These are phyloP conservation scores for Pelecanoides urinatrix DNA, from an alignment of 2,113 vertebrate species.

Conservation along the genomic window DNA sequence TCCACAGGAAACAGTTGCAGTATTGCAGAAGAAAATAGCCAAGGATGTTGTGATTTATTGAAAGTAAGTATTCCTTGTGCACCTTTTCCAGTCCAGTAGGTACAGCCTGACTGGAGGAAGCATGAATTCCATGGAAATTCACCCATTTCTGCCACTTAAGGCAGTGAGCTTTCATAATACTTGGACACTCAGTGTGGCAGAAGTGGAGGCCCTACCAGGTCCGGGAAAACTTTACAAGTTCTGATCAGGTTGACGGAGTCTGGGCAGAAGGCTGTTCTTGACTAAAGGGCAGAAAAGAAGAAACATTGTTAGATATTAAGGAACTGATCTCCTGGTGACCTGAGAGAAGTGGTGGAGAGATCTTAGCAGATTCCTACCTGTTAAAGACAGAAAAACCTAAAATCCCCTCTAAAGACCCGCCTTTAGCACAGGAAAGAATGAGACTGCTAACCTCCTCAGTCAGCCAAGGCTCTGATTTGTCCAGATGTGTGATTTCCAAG, in stretches of 20 bases:
- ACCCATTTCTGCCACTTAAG: not conserved
- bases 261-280: not conserved
- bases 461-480: not conserved
- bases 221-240: not conserved
- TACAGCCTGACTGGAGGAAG: not conserved
- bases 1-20: not conserved
- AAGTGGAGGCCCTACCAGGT: not conserved
- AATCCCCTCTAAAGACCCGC: not conserved
- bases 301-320: not conserved
- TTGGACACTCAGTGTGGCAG: not conserved
- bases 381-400: not conserved
- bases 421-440: not conserved
- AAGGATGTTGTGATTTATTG: not conserved
- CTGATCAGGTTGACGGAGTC: not conserved
- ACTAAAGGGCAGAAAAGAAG: not conserved
- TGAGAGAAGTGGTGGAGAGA: not conserved
- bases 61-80: not conserved
- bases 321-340: not conserved
- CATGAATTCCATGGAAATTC: not conserved
- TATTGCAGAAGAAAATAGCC: not conserved
- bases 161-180: not conserved
- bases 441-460: not conserved
- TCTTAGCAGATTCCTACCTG: not conserved
- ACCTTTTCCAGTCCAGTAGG: not conserved
- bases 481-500: not conserved